Base-by-base conservation (phyloP, 1,140 invertebrate species). In the Brachystomella parvula region DNA sequence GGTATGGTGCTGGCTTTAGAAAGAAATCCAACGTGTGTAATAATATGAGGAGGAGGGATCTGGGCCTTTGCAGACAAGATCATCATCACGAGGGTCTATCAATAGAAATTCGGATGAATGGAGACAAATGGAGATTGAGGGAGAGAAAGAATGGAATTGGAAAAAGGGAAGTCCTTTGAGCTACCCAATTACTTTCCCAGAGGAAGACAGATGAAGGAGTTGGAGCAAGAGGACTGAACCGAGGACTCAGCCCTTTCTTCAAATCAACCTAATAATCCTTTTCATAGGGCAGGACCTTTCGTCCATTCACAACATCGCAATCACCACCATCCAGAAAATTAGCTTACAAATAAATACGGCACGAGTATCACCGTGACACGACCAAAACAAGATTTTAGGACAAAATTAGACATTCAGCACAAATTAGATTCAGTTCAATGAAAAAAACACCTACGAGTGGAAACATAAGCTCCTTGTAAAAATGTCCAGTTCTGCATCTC, bases 21-120 rank as follows among this genome's bases (percentile, higher is more conserved):
- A 57, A n/a, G n/a, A n/a, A n/a, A n/a, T n/a, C n/a, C n/a, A n/a
- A n/a, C n/a, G n/a, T n/a, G n/a, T n/a, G n/a, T n/a, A n/a, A n/a
- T n/a, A n/a, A n/a, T n/a, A n/a, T n/a, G n/a, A n/a, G n/a, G n/a
- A n/a, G n/a, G n/a, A 12, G 26, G 26, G 53, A n/a, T n/a, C n/a
- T n/a, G n/a, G n/a, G n/a, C n/a, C n/a, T n/a, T n/a, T n/a, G n/a
- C n/a, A n/a, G n/a, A n/a, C n/a, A n/a, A n/a, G n/a, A n/a, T n/a
- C n/a, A n/a, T n/a, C n/a, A n/a, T n/a, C n/a, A n/a, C n/a, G n/a
- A n/a, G n/a, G n/a, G n/a, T n/a, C n/a, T 53, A 6, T 53, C 15
- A 53, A 53, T 53, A 53, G 49, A 53, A 53, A 53, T 53, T 12
- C 24, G 49, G 49, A 15, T 66, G 65, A 61, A 62, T 61, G 60